Percentiles rank a stretch among this genome's conserved stretches.
Conservation (phyloP, 2,113 vertebrate genomes). For the Archocentrus centrarchus region DNA sequence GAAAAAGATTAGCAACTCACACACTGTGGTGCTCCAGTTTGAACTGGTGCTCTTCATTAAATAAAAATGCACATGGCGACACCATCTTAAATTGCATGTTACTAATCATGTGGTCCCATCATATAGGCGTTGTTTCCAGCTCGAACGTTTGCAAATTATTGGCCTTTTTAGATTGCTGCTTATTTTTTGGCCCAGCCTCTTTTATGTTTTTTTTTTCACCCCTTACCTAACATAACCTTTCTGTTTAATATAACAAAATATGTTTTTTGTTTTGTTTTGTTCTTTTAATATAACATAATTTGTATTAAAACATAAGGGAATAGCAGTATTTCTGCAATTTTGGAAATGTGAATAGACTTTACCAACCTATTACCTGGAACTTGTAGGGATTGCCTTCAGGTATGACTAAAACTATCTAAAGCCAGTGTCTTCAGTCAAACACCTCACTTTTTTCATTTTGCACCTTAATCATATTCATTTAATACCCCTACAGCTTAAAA, state of each 20-base stretch:
- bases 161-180: neutral
- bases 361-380: neutral
- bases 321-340: neutral
- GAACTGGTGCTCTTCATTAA: neutral
- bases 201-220: neutral
- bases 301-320: neutral
- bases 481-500: constrained; percentile 43
- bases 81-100: neutral
- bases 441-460: constrained; percentile 12
- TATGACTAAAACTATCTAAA: constrained; percentile 22
- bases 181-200: neutral
- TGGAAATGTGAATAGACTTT: neutral
- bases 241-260: neutral
- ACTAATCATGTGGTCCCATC: neutral
- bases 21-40: neutral
- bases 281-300: neutral
- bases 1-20: fast-evolving
- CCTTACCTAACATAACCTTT: neutral
- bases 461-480: constrained; percentile 50
- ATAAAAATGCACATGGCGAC: too few relatives aligned
- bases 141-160: fast-evolving
- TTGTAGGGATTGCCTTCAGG: neutral
- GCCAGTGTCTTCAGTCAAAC: constrained; percentile 6
- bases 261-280: neutral
- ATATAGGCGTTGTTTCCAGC: neutral